Conservation (phyloP, 2,113 vertebrate species). For the Uria lomvia region DNA sequence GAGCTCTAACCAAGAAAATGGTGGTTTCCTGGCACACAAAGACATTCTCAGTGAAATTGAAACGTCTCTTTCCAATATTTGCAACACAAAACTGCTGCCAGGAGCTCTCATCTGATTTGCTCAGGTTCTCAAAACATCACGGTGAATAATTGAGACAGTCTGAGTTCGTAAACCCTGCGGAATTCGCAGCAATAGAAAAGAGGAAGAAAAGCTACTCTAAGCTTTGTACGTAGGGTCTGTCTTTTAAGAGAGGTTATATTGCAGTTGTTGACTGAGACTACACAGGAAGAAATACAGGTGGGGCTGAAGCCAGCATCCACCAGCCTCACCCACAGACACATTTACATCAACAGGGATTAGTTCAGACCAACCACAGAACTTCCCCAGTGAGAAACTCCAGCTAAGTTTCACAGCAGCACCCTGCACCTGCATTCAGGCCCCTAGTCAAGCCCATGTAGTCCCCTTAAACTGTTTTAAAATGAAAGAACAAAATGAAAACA, state of each 20-base stretch:
- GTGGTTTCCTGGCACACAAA: neutral
- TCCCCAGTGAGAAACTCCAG: neutral
- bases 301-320: neutral
- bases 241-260: neutral
- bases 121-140: neutral
- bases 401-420: neutral
- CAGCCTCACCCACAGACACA: neutral
- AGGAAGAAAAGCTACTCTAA: neutral
- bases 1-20: neutral
- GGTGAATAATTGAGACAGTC: constrained; percentile 30
- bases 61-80: neutral
- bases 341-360: neutral
- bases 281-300: neutral
- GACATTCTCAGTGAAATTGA: neutral
- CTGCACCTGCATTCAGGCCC: neutral
- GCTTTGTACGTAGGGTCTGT: neutral
- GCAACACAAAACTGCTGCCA: neutral
- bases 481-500: neutral
- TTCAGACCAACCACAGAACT: neutral
- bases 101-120: constrained; percentile 19
- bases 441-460: fast-evolving
- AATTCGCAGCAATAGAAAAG: neutral
- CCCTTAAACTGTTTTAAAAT: neutral
- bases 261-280: neutral
- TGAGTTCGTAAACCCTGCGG: neutral